These are phyloP conservation scores for Euzetes globulus DNA, from an alignment of 2,888 invertebrate genomes.

Conservation along the genomic window DNA sequence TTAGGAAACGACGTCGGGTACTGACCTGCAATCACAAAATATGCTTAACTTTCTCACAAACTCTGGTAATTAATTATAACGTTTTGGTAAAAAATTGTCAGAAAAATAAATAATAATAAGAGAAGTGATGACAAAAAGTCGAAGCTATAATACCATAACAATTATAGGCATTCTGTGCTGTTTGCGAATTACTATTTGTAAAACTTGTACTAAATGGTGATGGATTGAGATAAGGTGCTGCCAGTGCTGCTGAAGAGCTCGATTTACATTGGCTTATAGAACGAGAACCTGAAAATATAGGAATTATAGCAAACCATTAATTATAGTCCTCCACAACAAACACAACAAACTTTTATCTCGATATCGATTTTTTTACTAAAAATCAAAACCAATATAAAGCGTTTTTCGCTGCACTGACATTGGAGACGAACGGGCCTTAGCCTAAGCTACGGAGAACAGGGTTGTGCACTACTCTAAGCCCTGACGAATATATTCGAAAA, in stretches of 20 bases:
- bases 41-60: neutral
- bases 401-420: neutral
- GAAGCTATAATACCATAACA: constrained; percentile 36
- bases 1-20: constrained; percentile 5
- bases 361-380: neutral
- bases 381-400: neutral
- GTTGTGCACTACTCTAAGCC: no score
- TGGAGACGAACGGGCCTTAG: neutral
- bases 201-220: constrained; percentile 11
- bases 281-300: constrained; percentile 1
- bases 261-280: constrained; percentile 6
- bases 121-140: no score
- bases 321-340: neutral
- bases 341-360: neutral
- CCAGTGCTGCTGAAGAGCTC: constrained; percentile 18
- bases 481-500: no score
- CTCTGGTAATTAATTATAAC: neutral
- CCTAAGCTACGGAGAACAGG: neutral
- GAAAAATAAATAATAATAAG: neutral
- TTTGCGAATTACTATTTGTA: constrained; percentile 35
- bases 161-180: constrained; percentile 38
- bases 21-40: neutral
- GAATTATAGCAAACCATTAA: neutral
- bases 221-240: constrained; percentile 20
- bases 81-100: neutral